A percentile compares a stretch with the other conserved stretches of the same genome.
Evolutionary conservation across 2,888 invertebrate genomes (phyloP).

Genomic region (Cryptocheilus praepositus): DNA sequence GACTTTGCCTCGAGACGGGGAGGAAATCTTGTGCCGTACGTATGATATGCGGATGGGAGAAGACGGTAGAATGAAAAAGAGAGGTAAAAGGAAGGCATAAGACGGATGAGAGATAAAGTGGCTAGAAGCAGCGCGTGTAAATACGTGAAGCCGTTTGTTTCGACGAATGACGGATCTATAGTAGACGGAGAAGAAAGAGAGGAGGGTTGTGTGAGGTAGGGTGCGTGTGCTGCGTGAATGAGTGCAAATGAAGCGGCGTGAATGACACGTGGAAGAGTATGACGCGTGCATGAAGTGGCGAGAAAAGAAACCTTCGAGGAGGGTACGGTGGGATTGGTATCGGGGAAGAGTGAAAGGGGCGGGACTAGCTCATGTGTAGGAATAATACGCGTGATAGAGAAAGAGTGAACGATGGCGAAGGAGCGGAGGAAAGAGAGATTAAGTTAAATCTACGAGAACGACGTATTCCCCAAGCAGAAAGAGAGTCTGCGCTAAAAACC

Average conservation of each 20-base stretch:
- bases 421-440: constrained; percentile 41
- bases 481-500: constrained; percentile 40
- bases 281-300: constrained; percentile 8
- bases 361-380: constrained; percentile 15
- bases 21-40: too few relatives aligned
- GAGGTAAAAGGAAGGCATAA: constrained; percentile 10
- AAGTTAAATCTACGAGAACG: constrained; percentile 52
- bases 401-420: constrained; percentile 33
- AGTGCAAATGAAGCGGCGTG: constrained; percentile 4
- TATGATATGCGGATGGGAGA: neutral
- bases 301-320: constrained; percentile 8
- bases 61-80: constrained; percentile 24
- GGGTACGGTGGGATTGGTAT: constrained; percentile 23
- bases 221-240: constrained; percentile 13
- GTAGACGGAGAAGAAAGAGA: constrained; percentile 18
- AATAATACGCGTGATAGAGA: constrained; percentile 18
- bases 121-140: constrained; percentile 4
- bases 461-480: constrained; percentile 29
- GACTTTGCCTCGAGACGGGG: too few relatives aligned
- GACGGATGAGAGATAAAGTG: constrained; percentile 6
- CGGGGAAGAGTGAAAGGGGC: constrained; percentile 24
- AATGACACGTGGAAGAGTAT: constrained; percentile 3
- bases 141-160: neutral
- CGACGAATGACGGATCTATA: constrained; percentile 7
- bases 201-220: neutral